Evolutionary conservation across 1,140 invertebrate genomes (phyloP).

Genomic region (Eumaeus atala): DNA sequence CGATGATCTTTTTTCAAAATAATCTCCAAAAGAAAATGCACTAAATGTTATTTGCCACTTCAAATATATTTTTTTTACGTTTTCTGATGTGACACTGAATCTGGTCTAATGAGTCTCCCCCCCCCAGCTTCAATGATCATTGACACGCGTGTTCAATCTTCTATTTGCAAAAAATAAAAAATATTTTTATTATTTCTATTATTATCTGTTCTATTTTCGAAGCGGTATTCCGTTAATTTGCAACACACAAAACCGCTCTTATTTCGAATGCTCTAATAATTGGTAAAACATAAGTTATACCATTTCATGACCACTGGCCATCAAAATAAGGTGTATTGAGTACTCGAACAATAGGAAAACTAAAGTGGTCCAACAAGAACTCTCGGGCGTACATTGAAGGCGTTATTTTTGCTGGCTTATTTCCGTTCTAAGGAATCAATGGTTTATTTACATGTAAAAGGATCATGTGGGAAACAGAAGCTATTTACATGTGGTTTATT

Average conservation of each 20-base stretch:
- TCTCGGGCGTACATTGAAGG: constrained; percentile 21
- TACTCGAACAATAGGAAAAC: neutral
- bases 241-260: no score
- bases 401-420: constrained; percentile 32
- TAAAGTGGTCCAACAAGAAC: constrained; percentile 12
- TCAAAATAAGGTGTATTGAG: constrained; percentile 1
- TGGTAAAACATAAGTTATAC: neutral
- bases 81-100: no score
- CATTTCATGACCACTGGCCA: constrained; percentile 1
- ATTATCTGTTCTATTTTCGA: constrained; percentile 8
- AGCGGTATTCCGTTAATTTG: neutral
- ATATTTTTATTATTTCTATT: neutral
- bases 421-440: constrained; percentile 33
- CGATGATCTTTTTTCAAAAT: no score
- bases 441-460: constrained; percentile 34
- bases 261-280: no score
- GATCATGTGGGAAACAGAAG: constrained; percentile 24
- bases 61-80: no score
- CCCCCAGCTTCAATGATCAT: no score
- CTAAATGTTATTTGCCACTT: no score
- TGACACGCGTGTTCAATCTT: neutral
- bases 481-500: constrained; percentile 15
- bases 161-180: no score
- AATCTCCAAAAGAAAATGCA: no score
- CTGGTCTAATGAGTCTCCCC: no score